These are phyloP conservation scores for Nomada hirtipes DNA, from an alignment of 2,888 invertebrate species.

Conservation along the genomic window DNA sequence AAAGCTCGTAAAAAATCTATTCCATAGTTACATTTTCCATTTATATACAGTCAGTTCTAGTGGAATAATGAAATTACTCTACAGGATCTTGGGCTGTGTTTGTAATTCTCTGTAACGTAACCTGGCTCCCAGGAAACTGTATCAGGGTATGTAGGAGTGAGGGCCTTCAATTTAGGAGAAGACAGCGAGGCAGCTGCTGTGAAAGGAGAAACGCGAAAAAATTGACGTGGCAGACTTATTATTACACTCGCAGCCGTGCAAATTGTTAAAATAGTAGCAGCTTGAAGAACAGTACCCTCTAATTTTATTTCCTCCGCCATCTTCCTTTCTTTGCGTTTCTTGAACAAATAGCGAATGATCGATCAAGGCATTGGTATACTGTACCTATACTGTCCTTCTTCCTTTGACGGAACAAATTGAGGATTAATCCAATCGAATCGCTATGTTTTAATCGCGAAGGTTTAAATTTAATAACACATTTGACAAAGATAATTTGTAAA, in stretches of 20 bases:
- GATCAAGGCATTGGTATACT: not conserved
- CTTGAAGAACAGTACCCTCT: not conserved
- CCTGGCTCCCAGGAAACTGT: not conserved
- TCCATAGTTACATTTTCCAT: not conserved
- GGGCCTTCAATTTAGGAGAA: constrained; percentile 10
- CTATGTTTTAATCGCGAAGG: too few relatives aligned
- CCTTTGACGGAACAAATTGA: too few relatives aligned
- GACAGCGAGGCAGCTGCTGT: not conserved
- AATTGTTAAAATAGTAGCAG: constrained; percentile 6
- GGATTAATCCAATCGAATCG: too few relatives aligned
- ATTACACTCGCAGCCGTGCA: not conserved
- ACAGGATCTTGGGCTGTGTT: constrained; percentile 5
- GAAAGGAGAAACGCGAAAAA: not conserved
- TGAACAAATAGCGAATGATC: not conserved
- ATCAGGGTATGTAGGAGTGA: constrained; percentile 14
- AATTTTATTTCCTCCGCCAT: not conserved
- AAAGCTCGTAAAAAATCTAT: not conserved
- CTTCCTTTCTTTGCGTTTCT: not conserved
- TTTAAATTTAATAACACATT: too few relatives aligned
- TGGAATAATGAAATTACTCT: constrained; percentile 1
- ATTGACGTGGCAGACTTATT: not conserved
- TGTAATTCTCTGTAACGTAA: not conserved
- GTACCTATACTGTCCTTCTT: too few relatives aligned
- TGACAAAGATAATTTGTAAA: too few relatives aligned
- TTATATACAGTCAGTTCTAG: not conserved